Base-by-base conservation (phyloP, 1,140 invertebrate genomes). In the Oreohelix idahoensis region DNA sequence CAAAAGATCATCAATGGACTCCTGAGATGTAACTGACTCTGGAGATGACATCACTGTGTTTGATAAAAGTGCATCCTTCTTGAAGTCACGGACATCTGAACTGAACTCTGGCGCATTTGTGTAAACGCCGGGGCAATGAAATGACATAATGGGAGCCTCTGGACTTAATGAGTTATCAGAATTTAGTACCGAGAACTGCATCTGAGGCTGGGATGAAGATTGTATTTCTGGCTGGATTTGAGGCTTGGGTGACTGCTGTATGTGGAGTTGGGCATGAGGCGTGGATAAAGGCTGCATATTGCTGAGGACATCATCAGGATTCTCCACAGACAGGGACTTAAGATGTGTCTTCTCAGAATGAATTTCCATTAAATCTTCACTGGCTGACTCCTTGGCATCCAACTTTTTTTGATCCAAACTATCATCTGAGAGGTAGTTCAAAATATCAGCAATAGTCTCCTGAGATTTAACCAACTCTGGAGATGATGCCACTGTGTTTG, bases 1-100 rank as follows among this genome's bases (percentile, higher is more conserved):
- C n/a, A 91, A 77, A 49, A 90, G 86, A 13, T 90, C 90, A 70
- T 91, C 88, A 4, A 91, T 83, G 88, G 87, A 73, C 79, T 85
- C 71, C 51, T 78, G 38, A 15, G 51, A 39, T 74, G 32, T 38
- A n/a, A 83, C n/a, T 32, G 66, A 76, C 51, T 79, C 32, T 10
- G 71, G 39, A 51, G 11, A 39, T 32, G 51, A 49, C 39, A 13
- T 36, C 66, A 35, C 69, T 39, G 26, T 32, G 20, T 23, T 26
- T 32, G 58, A 76, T 8, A 53, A 1, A 17, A 51, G 38, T 17
- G n/a, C 53, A 26, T 49, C 42, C 17, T 66, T 66, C 15, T 36
- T 53, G 39, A 13, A 51, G 42, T 26, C 58, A 80, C n/a, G 36
- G 70, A 73, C 49, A 39, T 58, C 36, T 70, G 26, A 17, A 63